Evolutionary conservation across 1,140 invertebrate species (phyloP), one percentile per base, ranked within the genome.

Genomic region (Monomorium pharaonis): DNA sequence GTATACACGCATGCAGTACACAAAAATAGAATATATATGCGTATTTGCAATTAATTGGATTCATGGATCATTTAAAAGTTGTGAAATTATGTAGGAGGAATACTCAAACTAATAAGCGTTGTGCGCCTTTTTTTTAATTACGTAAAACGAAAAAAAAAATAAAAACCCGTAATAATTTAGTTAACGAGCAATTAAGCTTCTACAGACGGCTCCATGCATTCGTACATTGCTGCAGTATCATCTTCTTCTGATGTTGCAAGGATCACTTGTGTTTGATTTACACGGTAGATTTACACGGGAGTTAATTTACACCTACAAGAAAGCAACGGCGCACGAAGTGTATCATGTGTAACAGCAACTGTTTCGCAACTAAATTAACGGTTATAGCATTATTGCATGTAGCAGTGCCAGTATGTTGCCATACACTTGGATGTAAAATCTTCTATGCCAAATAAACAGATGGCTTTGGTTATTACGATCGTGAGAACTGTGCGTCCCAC

Each of bases 391-490:
- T 83, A 72, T 83, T 83, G 78, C 78, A 54, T 83, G 78, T 12
- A 72, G 67, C 78, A 83, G 65, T 54, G 51, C 49, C 14, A 69
- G n/a, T 74, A 54, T n/a, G n/a, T n/a, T n/a, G n/a, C n/a, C 51
- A 51, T 18, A 37, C 76, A 47, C 67, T 58, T 58, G 67, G 56
- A 74, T 78, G 27, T 83, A 72, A 83, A 83, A 84, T 90, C 72
- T 16, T 24, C 74, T 81, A 89, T 80, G 86, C 49, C 75, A 76
- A 86, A 88, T 75, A 90, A 84, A 87, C 85, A 80, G 65, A 72
- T 80, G 83, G 74, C 75, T 85, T 89, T 86, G 87, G 86, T 89
- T 88, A 90, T 88, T 85, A 86, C 85, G 87, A 90, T 86, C 87
- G 60, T 84, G 86, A 84, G 86, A 90, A 88, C 87, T 80, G 86